Conservation (phyloP, 2,797 vertebrate species). For the Alcedo atthis region DNA sequence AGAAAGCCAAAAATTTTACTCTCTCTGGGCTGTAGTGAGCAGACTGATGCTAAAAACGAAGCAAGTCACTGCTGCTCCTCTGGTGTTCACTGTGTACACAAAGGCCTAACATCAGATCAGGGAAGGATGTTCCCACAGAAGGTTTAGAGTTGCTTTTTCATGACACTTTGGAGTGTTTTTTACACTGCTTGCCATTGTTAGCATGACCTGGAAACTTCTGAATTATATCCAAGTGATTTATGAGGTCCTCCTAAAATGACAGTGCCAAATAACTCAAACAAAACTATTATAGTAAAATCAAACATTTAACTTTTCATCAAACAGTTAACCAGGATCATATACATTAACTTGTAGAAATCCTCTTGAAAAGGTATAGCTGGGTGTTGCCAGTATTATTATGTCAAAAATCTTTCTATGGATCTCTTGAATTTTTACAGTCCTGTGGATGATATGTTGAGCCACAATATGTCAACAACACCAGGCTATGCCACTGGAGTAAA, state of each 20-base stretch:
- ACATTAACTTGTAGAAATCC: neutral
- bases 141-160: neutral
- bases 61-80: neutral
- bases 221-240: neutral
- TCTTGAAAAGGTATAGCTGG: neutral
- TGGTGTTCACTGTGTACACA: neutral
- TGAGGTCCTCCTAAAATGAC: neutral
- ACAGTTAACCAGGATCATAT: neutral
- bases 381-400: neutral
- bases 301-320: neutral
- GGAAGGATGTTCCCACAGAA: neutral
- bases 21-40: neutral
- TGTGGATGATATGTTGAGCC: neutral
- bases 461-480: neutral
- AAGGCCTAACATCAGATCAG: neutral
- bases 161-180: neutral
- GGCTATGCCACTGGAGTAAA: neutral
- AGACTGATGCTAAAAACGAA: neutral
- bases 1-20: neutral
- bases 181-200: neutral
- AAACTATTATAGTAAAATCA: neutral
- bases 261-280: neutral
- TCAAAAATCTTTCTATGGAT: neutral
- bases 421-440: neutral
- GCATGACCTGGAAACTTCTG: neutral